Base-by-base conservation (phyloP, 2,797 vertebrate species). In the Eulemur rubriventer region DNA sequence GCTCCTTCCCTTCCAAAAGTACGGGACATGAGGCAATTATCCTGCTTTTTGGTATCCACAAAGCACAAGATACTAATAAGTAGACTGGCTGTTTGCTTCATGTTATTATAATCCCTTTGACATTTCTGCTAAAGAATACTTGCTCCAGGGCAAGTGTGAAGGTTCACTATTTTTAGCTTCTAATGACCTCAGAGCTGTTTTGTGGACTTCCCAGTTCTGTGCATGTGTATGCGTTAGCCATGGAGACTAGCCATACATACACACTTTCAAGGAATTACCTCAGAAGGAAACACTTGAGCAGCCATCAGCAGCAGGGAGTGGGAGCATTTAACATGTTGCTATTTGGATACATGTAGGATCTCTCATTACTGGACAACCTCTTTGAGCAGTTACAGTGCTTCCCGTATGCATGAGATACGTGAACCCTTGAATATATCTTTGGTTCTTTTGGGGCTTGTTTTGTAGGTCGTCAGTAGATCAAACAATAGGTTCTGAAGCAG, bases 161-260 rank as follows among this genome's bases (percentile, higher is more conserved):
- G n/a, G 55, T 65, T 82, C 48, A 22, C 5, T 93, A 96, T 85
- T 97, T 97, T 97, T 96, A 96, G 91, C 50, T 89, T 89, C 55
- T 95, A 79, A 95, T 97, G 96, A 96, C 72, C 83, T 97, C 96
- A 97, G 83, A 94, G 95, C 41, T 96, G 18, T 92, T 95, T 76
- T 2, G 0, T 61, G 35, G 75, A 82, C 46, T 87, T 96, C 57
- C 48, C 20, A 72, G 89, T 52, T 72, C 65, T 61, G 61, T 14
- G 43, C 26, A 3, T 92, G 72, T 83, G 35, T 95, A 41, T 85
- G 35, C 46, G 57, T 91, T 82, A 96, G 67, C 84, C 67, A 88
- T 79, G 93, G 94, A 96, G 82, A 97, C 82, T 78, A 59, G 61
- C 43, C 1, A 0, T 65, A 13, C 41, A 73, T 41, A 89, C 33